Conservation (phyloP, 2,888 invertebrate species). For the Drosophila kuntzei region DNA sequence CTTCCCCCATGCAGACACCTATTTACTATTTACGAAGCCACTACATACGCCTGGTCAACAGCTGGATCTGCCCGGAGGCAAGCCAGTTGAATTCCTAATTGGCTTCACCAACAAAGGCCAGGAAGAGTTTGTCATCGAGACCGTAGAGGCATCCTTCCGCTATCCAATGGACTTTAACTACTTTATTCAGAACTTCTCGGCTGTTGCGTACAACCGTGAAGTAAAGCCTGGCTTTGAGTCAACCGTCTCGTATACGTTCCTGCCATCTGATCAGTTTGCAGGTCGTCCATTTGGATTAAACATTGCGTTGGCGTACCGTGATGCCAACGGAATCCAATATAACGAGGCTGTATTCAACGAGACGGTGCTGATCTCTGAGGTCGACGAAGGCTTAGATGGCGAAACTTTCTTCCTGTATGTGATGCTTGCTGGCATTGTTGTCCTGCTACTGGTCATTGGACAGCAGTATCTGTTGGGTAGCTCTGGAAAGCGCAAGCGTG, state of each 20-base stretch:
- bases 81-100: slow-evolving; percentile 96
- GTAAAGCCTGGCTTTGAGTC: slow-evolving; percentile 97
- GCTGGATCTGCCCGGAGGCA: slow-evolving; percentile 92
- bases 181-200: slow-evolving; percentile 99
- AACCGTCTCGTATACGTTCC: slow-evolving; percentile 97
- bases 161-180: slow-evolving; percentile 99
- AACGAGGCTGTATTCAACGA: slow-evolving; percentile 98
- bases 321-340: slow-evolving; percentile 88
- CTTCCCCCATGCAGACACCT: slow-evolving; percentile 96
- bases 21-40: slow-evolving; percentile 95
- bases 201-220: slow-evolving; percentile 93
- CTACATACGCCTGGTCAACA: slow-evolving; percentile 88
- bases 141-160: slow-evolving; percentile 98
- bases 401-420: slow-evolving; percentile 99
- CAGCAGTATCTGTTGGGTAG: slow-evolving; percentile 95
- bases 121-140: slow-evolving; percentile 95
- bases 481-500: slow-evolving; percentile 89
- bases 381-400: slow-evolving; percentile 98
- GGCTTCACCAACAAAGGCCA: slow-evolving; percentile 98
- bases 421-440: slow-evolving; percentile 95
- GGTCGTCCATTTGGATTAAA: slow-evolving; percentile 98
- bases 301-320: slow-evolving; percentile 96
- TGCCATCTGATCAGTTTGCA: slow-evolving; percentile 98
- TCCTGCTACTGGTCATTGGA: slow-evolving; percentile 94
- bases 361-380: slow-evolving; percentile 97